These are phyloP conservation scores for Bembecia ichneumoniformis DNA, from an alignment of 2,888 invertebrate species.

Conservation along the genomic window DNA sequence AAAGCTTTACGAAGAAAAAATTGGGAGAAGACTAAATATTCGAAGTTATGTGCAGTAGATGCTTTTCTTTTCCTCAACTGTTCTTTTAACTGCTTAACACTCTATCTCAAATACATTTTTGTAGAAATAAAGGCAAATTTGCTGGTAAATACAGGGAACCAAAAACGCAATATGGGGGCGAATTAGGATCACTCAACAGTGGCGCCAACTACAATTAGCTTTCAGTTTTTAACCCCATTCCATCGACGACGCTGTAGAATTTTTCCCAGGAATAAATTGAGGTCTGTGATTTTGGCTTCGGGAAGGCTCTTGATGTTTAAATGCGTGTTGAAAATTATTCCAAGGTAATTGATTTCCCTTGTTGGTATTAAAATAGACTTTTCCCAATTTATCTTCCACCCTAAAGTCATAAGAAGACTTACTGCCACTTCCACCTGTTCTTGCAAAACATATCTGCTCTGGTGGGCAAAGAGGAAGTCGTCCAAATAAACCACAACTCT, in stretches of 20 bases:
- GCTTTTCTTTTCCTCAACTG: too few species aligned
- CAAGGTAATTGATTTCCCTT: constrained; percentile 6
- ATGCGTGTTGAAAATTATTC: constrained; percentile 6
- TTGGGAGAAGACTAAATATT: too few species aligned
- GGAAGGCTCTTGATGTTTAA: constrained; percentile 2
- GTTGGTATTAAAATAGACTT: constrained; percentile 11
- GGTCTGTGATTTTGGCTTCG: constrained; percentile 1
- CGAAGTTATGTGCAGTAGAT: too few species aligned
- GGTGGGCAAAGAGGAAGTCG: constrained; percentile 9
- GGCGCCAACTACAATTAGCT: too few species aligned
- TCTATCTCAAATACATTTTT: too few species aligned
- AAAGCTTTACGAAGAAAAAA: too few species aligned
- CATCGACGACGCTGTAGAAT: not conserved
- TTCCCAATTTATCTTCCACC: constrained; percentile 11
- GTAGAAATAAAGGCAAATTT: too few species aligned
- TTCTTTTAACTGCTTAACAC: too few species aligned
- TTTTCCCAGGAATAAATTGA: too few species aligned
- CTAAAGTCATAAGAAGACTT: constrained; percentile 5
- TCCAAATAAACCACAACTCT: constrained; percentile 16
- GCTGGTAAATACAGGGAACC: too few species aligned
- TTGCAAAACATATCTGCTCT: not conserved
- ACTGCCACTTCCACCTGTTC: constrained; percentile 5
- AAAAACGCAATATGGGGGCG: too few species aligned
- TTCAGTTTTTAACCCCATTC: not conserved
- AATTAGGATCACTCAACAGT: too few species aligned